Percentiles rank a stretch among this genome's conserved stretches.
Evolutionary conservation across 2,113 vertebrate genomes (phyloP).

Genomic region (Psophia crepitans): DNA sequence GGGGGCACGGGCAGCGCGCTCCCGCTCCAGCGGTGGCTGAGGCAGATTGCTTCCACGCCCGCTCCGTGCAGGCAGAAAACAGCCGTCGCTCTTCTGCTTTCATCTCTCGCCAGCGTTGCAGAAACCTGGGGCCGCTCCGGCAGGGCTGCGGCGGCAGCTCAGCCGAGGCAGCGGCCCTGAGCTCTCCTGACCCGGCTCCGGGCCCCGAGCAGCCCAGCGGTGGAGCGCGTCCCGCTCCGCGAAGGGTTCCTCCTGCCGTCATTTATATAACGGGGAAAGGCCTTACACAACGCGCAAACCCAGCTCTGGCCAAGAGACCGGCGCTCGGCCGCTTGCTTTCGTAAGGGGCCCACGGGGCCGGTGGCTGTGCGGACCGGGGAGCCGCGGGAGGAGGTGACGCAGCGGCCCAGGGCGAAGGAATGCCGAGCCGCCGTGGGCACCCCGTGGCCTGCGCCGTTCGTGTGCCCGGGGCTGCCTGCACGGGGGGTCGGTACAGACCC

Average conservation of each 20-base stretch:
- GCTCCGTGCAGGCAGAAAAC: background rate
- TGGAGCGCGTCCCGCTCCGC: background rate
- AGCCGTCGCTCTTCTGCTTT: background rate
- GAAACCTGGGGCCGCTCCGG: background rate
- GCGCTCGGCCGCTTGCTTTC: background rate
- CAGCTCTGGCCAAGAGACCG: background rate
- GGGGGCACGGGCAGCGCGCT: background rate
- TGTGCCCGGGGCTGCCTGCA: background rate
- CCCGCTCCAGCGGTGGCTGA: background rate
- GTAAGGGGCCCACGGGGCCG: too few species aligned
- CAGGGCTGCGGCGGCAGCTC: background rate
- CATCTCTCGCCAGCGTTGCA: constrained; percentile 34
- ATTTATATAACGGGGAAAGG: background rate
- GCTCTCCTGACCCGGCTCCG: background rate
- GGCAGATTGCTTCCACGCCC: background rate
- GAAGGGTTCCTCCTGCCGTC: background rate
- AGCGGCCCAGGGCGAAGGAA: too few species aligned
- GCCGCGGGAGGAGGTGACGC: background rate
- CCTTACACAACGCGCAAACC: background rate
- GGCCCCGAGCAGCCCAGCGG: background rate
- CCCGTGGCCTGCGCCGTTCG: background rate
- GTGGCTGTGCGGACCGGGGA: background rate
- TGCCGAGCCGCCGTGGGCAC: background rate
- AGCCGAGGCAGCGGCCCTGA: background rate
- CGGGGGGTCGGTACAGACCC: background rate